Base-by-base conservation (phyloP, 2,113 vertebrate genomes). In the Percina caprodes region DNA sequence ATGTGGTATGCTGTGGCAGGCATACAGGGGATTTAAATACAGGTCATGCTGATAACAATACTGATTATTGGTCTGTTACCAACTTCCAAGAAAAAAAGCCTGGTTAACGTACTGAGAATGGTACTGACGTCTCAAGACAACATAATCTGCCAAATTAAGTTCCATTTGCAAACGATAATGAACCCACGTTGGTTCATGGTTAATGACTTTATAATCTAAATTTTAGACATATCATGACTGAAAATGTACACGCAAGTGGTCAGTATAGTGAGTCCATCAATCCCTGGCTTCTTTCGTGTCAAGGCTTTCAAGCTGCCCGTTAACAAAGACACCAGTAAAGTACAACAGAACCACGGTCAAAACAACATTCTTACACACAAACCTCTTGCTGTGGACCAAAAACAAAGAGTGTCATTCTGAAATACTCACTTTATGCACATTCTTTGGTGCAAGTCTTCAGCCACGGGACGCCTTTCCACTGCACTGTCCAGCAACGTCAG, bases 361-460 rank as follows among this genome's bases (percentile, higher is more conserved):
- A 84, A 60, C 23, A 69, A 54, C 33, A 66, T 56, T n/a, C 15
- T 16, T 14, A 54, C 33, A 69, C 15, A n/a, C n/a, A 39, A 56
- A 67, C 3, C 49, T 65, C 19, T 82, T 52, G 59, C 58, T 14
- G 24, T 13, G 21, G 35, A 14, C 1, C 39, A 5, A 59, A 63
- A 77, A 13, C 19, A 67, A 12, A 65, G 18, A 60, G 55, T 89
- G 93, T 88, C 92, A 94, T 52, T 49, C 1, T 30, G 9, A 69
- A 88, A 89, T 84, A 94, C 94, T 94, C 86, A 95, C 94, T 91
- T 90, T 88, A 89, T 92, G 86, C 84, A 86, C 92, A 94, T 94
- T 92, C 62, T 94, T 87, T 48, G 83, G 66, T 49, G 81, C 79
- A 65, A 67, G 70, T 91, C 86, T 82, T 54, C 73, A 18, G 66